These are phyloP conservation scores for Brachionus angularis DNA, from an alignment of 1,140 invertebrate species.

Conservation along the genomic window DNA sequence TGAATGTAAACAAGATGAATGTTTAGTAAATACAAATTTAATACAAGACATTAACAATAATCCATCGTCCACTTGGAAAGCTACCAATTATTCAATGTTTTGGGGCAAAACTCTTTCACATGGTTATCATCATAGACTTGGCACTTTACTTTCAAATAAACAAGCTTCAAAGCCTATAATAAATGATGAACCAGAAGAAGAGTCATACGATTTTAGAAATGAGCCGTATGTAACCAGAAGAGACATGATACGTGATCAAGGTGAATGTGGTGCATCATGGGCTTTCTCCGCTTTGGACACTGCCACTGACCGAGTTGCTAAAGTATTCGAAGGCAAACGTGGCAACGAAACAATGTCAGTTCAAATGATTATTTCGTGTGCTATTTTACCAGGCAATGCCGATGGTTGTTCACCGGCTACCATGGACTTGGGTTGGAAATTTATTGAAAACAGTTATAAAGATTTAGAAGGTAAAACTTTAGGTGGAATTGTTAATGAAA, in stretches of 20 bases:
- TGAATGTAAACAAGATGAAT: constrained; percentile 68
- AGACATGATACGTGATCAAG: constrained; percentile 72
- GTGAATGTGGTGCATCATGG: constrained; percentile 85
- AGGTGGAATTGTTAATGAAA: constrained; percentile 66
- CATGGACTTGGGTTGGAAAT: constrained; percentile 36
- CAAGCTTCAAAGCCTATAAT: neutral
- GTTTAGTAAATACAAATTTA: constrained; percentile 68
- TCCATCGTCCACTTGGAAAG: constrained; percentile 66
- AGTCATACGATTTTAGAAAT: constrained; percentile 47
- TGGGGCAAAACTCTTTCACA: constrained; percentile 76
- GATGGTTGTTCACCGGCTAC: constrained; percentile 32
- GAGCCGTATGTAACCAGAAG: constrained; percentile 65
- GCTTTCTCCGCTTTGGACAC: constrained; percentile 66
- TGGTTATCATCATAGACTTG: constrained; percentile 67
- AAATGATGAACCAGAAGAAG: neutral
- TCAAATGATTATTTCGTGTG: constrained; percentile 41
- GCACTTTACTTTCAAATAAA: constrained; percentile 58
- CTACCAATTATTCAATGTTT: constrained; percentile 74
- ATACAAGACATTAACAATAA: constrained; percentile 66
- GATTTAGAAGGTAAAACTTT: constrained; percentile 6
- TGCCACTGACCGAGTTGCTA: constrained; percentile 37
- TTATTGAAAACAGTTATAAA: constrained; percentile 15
- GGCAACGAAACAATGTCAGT: constrained; percentile 29
- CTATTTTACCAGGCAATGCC: constrained; percentile 23
- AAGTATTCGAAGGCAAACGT: constrained; percentile 10